Conservation (phyloP, 92 coral and sea anemone genomes). For the Paragorgia papillata region DNA sequence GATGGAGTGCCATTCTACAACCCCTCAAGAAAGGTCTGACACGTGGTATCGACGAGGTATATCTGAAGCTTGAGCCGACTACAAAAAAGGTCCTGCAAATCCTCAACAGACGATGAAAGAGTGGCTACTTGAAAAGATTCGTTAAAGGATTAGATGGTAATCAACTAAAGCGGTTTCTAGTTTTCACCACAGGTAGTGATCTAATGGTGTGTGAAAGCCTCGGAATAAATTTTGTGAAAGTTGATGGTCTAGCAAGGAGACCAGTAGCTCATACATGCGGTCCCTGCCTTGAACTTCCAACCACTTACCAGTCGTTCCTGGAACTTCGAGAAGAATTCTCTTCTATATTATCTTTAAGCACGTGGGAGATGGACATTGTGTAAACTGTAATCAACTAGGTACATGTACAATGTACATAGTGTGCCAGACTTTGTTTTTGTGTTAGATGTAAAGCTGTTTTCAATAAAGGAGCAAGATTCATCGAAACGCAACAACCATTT, state of each 20-base stretch:
- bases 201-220: constrained; percentile 25
- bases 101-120: background rate
- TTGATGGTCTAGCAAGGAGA: constrained; percentile 33
- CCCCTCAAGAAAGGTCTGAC: too few relatives aligned
- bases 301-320: constrained; percentile 19
- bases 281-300: constrained; percentile 22
- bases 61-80: too few relatives aligned
- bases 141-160: constrained; percentile 20
- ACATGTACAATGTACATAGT: background rate
- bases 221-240: too few relatives aligned
- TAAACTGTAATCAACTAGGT: constrained; percentile 17
- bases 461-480: too few relatives aligned
- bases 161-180: constrained; percentile 16
- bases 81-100: too few relatives aligned
- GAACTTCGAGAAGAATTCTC: constrained; percentile 37
- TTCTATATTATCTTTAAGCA: constrained; percentile 4
- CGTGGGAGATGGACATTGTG: too few relatives aligned
- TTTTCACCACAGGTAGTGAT: constrained; percentile 21
- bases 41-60: too few relatives aligned
- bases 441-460: too few relatives aligned
- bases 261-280: constrained; percentile 35
- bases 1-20: too few relatives aligned
- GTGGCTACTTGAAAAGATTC: constrained; percentile 31
- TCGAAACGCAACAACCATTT: too few relatives aligned
- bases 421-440: background rate